A percentile compares a stretch with the other conserved stretches of the same genome.
phyloP scores from a whole-genome alignment of 2,113 vertebrate species.

The Catharus minimus region DNA sequence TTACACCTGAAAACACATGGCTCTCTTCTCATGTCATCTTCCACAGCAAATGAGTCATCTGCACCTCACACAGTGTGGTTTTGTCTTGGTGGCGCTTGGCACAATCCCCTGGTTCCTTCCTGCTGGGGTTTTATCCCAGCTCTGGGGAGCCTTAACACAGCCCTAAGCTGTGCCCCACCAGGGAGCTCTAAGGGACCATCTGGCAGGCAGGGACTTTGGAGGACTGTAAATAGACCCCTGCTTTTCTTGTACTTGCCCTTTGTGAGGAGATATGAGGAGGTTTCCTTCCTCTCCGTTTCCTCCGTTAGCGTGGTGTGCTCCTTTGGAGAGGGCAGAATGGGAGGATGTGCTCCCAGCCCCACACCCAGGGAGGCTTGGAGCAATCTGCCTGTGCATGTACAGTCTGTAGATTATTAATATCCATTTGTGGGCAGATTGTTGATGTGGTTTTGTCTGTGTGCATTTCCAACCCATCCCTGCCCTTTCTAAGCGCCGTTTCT shows the following conservation, averaged over 20 bases:
- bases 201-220: background rate
- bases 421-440: background rate
- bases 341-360: background rate
- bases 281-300: background rate
- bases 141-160: background rate
- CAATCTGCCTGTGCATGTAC: background rate
- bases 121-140: background rate
- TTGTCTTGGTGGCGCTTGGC: background rate
- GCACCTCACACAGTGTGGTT: background rate
- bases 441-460: background rate
- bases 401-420: conserved; percentile 5
- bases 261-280: background rate
- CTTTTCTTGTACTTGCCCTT: background rate
- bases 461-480: background rate
- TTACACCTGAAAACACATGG: background rate
- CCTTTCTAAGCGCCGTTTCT: background rate
- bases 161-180: background rate
- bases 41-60: background rate
- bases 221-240: background rate
- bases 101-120: background rate
- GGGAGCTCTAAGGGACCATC: background rate
- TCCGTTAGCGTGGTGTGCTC: fast-evolving
- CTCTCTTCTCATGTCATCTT: background rate
- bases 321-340: background rate
- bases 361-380: background rate